Percentiles rank a stretch among this genome's conserved stretches.
Conservation (phyloP, 2,888 invertebrate species). For the Hypomecis atomaria region DNA sequence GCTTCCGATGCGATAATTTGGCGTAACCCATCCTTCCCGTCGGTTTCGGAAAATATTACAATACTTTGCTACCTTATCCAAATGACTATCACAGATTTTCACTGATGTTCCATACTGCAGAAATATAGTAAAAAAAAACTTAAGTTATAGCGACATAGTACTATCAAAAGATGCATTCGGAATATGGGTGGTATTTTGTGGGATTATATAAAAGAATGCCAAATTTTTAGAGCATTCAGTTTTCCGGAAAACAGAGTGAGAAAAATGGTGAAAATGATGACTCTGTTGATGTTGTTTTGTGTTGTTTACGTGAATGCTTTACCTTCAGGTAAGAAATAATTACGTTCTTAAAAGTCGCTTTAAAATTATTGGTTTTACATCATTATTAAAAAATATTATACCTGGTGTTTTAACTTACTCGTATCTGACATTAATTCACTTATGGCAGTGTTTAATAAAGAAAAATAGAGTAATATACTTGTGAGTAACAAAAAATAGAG, state of each 20-base stretch:
- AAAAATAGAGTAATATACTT: too few species aligned
- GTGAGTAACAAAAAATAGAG: too few species aligned
- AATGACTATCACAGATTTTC: not conserved
- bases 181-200: not conserved
- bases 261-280: constrained; percentile 35
- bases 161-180: not conserved
- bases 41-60: not conserved
- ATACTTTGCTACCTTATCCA: constrained; percentile 15
- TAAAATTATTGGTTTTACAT: too few species aligned
- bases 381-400: too few species aligned
- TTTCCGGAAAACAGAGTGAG: constrained; percentile 11
- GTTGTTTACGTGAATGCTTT: constrained; percentile 34
- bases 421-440: too few species aligned
- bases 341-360: too few species aligned
- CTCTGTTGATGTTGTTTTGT: constrained; percentile 32
- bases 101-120: not conserved
- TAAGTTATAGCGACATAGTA: constrained; percentile 15
- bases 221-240: constrained; percentile 14
- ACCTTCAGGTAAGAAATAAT: constrained; percentile 43
- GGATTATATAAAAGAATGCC: constrained; percentile 21
- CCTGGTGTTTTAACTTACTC: too few species aligned
- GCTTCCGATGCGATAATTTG: constrained; percentile 49
- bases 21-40: constrained; percentile 40
- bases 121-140: not conserved
- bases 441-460: too few species aligned